A percentile compares a stretch with the other conserved stretches of the same genome.
Conservation (phyloP, 2,888 invertebrate species). For the Thymelicus sylvestris region DNA sequence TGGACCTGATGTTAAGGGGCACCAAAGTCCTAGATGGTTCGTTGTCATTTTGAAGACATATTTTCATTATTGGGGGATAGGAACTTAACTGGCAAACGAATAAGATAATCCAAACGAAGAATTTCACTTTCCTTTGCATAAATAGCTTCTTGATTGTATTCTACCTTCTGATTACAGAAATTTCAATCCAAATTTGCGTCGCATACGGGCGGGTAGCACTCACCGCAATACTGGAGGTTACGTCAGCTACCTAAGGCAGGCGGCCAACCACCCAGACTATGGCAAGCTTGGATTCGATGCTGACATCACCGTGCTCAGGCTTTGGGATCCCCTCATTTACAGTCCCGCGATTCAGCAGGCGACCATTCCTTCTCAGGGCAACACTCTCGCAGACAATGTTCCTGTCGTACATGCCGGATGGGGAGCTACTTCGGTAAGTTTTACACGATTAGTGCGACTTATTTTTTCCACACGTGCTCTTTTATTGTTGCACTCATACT, state of each 20-base stretch:
- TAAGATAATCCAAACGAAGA: no score
- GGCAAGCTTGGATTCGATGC: constrained; percentile 48
- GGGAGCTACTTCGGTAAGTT: constrained; percentile 56
- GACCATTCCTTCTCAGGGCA: constrained; percentile 46
- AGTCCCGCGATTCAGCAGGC: constrained; percentile 48
- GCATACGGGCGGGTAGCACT: constrained; percentile 62
- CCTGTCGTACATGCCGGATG: constrained; percentile 60
- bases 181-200: constrained; percentile 49
- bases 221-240: constrained; percentile 59
- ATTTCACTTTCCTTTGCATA: no score
- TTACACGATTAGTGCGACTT: not conserved
- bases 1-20: no score
- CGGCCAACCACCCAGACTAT: constrained; percentile 57
- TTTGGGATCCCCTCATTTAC: constrained; percentile 46
- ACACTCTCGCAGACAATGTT: constrained; percentile 47
- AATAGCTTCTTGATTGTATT: no score
- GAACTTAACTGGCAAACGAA: no score
- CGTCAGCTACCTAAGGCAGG: constrained; percentile 45
- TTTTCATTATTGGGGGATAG: no score
- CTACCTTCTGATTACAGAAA: constrained; percentile 44
- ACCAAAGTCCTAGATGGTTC: no score
- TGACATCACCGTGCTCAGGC: constrained; percentile 56
- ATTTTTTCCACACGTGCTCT: no score
- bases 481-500: no score
- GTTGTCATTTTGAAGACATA: no score